These are phyloP conservation scores for Deroplatys truncata DNA, from an alignment of 2,888 invertebrate species.

Conservation along the genomic window DNA sequence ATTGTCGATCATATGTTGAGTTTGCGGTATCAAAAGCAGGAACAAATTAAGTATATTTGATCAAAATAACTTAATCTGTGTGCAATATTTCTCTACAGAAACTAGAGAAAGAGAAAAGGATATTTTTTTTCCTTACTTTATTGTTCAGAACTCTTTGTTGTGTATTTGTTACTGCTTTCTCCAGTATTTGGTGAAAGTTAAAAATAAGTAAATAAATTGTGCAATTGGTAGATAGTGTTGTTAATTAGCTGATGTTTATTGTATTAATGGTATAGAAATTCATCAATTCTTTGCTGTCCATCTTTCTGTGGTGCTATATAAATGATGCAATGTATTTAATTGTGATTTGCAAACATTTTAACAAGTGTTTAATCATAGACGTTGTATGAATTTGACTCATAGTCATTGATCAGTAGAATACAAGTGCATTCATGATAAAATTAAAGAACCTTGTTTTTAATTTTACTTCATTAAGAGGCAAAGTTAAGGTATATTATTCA, in stretches of 20 bases:
- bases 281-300: background rate
- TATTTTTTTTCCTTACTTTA: background rate
- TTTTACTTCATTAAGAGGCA: background rate
- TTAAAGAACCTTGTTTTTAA: background rate
- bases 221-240: background rate
- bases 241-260: background rate
- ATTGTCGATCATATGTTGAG: background rate
- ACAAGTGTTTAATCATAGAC: background rate
- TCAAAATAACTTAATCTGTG: background rate
- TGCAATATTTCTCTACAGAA: background rate
- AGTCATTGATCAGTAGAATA: background rate
- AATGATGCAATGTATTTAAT: background rate
- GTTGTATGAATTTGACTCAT: background rate
- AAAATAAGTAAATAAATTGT: background rate
- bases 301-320: background rate
- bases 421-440: background rate
- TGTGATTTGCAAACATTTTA: background rate
- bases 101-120: background rate
- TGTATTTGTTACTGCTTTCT: background rate
- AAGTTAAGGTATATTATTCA: too few species aligned
- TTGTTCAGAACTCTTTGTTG: background rate
- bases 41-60: background rate
- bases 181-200: background rate
- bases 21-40: background rate
- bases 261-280: background rate